Evolutionary conservation across 2,888 invertebrate species (phyloP).

Genomic region (Helobdella robusta): DNA sequence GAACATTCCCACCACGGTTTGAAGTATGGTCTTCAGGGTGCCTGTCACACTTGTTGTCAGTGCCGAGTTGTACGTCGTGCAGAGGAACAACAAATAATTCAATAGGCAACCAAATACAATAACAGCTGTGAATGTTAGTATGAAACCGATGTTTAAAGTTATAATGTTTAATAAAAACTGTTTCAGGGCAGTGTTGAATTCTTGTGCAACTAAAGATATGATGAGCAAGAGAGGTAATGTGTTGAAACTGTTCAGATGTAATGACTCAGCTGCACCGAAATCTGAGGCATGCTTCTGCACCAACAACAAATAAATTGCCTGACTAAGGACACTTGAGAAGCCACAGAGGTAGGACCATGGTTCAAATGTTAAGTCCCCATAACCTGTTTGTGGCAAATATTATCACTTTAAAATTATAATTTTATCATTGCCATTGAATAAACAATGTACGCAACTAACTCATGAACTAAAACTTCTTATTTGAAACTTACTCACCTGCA

Average conservation of each 20-base stretch:
- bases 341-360: constrained; percentile 47
- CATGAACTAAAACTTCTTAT: no score
- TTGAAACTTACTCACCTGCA: constrained; percentile 48
- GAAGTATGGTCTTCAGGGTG: constrained; percentile 48
- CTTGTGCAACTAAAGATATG: constrained; percentile 39
- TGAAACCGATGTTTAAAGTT: constrained; percentile 38
- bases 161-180: background rate
- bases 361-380: constrained; percentile 49
- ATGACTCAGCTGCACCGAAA: constrained; percentile 44
- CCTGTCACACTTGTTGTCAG: constrained; percentile 51
- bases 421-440: no score
- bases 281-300: constrained; percentile 47
- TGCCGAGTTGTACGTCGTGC: constrained; percentile 50
- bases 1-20: constrained; percentile 50
- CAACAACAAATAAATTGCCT: constrained; percentile 50
- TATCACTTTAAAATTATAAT: background rate
- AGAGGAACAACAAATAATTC: constrained; percentile 51
- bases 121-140: constrained; percentile 42
- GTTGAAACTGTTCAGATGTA: constrained; percentile 49
- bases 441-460: no score
- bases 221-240: constrained; percentile 45
- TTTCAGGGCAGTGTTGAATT: constrained; percentile 34
- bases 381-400: constrained; percentile 41
- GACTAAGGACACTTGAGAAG: constrained; percentile 47
- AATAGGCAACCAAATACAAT: constrained; percentile 45